Base-by-base conservation (phyloP, 2,113 vertebrate genomes). In the Dasyornis broadbenti region DNA sequence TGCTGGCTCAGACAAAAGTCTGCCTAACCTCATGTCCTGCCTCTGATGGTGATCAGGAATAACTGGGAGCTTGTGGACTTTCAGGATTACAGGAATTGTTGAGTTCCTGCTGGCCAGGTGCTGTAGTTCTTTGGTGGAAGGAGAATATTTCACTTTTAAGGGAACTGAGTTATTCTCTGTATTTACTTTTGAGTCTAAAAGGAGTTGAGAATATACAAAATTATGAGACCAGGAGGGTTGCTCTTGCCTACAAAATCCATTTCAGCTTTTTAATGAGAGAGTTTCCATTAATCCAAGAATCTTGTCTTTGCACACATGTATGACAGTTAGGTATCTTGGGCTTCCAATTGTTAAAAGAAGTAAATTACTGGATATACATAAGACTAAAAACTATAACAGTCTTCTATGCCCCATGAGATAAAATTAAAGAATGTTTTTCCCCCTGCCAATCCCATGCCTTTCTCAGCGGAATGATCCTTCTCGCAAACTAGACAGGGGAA, bases 381-480 rank as follows among this genome's bases (percentile, higher is more conserved):
- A 28, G 30, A 63, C 10, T 63, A 24, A 82, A 87, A 78, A 16
- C 28, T 12, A 7, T 27, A 20, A 15, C 7, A 13, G 26, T 64
- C 17, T 87, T 33, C 9, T 59, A 2, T 73, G 30, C 3, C 5
- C 14, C 5, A 10, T 54, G 33, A 15, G 18, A 31, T 37, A 40
- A 65, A 83, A 89, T 53, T 14, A 21, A 73, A 49, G 11, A 50
- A 14, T 20, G 6, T 13, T 15, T 4, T 13, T 13, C 7, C 7
- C 4, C 3, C 4, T 2, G 10, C 52, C 47, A 80, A 23, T 39
- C 30, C 15, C 7, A 7, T 0, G 0, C 19, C 33, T 50, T 63
- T 71, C 37, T 70, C 37, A 31, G 57, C n/a, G 30, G 33, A 33
- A 61, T 23, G 24, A 15, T 15, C 20, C 27, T 24, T 63, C 19